These are phyloP conservation scores for Unio pictorum DNA, from an alignment of 2,888 invertebrate species.

Conservation along the genomic window DNA sequence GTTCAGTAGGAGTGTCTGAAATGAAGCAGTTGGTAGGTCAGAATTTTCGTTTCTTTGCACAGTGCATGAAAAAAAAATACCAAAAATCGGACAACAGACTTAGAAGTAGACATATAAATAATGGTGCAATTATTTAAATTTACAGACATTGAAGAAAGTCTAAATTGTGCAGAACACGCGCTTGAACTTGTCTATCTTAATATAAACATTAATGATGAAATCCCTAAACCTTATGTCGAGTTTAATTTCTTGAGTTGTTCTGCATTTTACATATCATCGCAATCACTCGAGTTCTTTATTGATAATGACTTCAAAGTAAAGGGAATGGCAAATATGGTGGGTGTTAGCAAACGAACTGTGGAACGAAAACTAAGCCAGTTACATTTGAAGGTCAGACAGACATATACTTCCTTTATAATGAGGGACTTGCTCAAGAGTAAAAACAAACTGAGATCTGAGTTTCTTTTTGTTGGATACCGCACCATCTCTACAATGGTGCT, in stretches of 20 bases:
- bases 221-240: too few relatives aligned
- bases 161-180: conserved; percentile 2
- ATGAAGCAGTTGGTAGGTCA: too few relatives aligned
- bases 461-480: background rate
- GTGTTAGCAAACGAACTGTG: conserved; percentile 13
- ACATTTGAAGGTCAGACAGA: conserved; percentile 1
- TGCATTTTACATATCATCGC: conserved; percentile 5
- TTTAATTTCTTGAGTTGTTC: background rate
- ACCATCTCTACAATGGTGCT: conserved; percentile 1
- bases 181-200: conserved; percentile 2
- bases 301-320: conserved; percentile 7
- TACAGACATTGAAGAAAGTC: background rate
- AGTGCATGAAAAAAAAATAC: conserved; percentile 12
- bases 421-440: conserved; percentile 9
- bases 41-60: background rate
- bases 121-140: conserved; percentile 11
- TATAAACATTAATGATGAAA: background rate
- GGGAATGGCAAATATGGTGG: background rate
- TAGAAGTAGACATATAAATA: conserved; percentile 7
- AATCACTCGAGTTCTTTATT: conserved; percentile 9
- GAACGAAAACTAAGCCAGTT: conserved; percentile 9
- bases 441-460: conserved; percentile 5
- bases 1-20: too few relatives aligned
- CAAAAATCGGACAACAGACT: conserved; percentile 4
- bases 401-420: conserved; percentile 10